These are phyloP conservation scores for Griposia aprilina DNA, from an alignment of 2,888 invertebrate genomes.

Conservation along the genomic window DNA sequence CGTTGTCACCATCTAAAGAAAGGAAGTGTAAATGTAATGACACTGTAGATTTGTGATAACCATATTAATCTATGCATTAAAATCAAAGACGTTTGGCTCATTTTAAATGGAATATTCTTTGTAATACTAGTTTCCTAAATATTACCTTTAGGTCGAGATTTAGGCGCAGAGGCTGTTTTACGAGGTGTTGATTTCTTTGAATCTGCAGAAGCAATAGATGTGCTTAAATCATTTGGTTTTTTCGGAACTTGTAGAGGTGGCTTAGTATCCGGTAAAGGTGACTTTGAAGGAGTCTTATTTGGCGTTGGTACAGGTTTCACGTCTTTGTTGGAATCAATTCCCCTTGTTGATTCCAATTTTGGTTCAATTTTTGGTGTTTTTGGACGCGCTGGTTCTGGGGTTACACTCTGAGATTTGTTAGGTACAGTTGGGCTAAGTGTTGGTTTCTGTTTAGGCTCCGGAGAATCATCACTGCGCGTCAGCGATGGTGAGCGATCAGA, in stretches of 20 bases:
- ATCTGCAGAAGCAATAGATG: constrained; percentile 75
- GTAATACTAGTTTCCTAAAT: constrained; percentile 13
- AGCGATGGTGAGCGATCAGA: constrained; percentile 88
- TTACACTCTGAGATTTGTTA: constrained; percentile 78
- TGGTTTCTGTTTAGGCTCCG: constrained; percentile 82
- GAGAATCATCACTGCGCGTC: constrained; percentile 88
- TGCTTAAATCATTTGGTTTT: constrained; percentile 85
- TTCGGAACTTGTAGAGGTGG: constrained; percentile 77
- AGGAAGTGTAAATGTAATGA: constrained; percentile 21
- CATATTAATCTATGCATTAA: background rate
- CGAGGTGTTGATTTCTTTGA: constrained; percentile 85
- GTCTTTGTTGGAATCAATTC: constrained; percentile 71
- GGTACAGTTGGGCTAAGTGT: constrained; percentile 73
- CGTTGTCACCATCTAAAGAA: constrained; percentile 95
- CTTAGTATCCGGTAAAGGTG: constrained; percentile 78
- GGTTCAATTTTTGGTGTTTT: constrained; percentile 84
- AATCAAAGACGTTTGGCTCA: constrained; percentile 76
- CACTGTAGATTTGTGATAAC: background rate
- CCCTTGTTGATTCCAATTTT: constrained; percentile 72
- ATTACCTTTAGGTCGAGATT: constrained; percentile 87
- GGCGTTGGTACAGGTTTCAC: constrained; percentile 71
- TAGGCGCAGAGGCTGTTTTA: constrained; percentile 85
- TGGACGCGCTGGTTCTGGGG: constrained; percentile 82
- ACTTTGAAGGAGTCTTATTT: constrained; percentile 78
- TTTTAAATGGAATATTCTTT: constrained; percentile 69